Conservation (phyloP, 2,113 vertebrate species). For the Hippocampus mohnikei region DNA sequence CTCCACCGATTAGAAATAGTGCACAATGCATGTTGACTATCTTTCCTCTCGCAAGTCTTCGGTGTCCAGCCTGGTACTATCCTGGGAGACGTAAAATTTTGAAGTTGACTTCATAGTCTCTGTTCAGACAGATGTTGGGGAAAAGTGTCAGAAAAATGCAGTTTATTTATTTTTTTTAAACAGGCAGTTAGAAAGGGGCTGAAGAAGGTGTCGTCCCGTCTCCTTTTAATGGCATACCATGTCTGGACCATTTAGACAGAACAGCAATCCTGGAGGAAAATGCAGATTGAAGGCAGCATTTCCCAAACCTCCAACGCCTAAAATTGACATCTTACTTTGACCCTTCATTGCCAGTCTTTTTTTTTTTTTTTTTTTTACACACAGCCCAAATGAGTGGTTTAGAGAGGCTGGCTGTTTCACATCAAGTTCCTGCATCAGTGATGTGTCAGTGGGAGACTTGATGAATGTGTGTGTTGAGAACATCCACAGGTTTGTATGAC, state of each 20-base stretch:
- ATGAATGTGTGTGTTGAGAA: conserved; percentile 47
- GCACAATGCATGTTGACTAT: not conserved
- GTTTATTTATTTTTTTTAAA: no score
- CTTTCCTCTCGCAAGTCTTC: not conserved
- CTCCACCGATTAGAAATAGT: not conserved
- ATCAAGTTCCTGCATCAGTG: not conserved
- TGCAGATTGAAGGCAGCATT: no score
- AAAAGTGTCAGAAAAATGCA: no score
- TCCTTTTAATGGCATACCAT: no score
- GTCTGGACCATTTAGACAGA: no score
- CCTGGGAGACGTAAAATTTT: not conserved
- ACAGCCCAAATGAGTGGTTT: not conserved
- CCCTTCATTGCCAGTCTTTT: not conserved
- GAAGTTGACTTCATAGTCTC: no score
- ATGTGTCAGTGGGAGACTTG: conserved; percentile 16
- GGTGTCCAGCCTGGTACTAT: not conserved
- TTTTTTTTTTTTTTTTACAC: not conserved
- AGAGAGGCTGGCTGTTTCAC: not conserved
- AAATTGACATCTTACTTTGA: not conserved
- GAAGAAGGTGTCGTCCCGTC: no score
- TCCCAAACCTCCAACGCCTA: not conserved
- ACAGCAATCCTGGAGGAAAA: no score
- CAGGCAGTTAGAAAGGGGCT: no score
- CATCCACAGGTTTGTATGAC: conserved; percentile 58
- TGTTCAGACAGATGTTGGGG: no score